A percentile compares a stretch with the other conserved stretches of the same genome.
Evolutionary conservation across 2,888 invertebrate genomes (phyloP).

Genomic region (Cerceris ruficornis): DNA sequence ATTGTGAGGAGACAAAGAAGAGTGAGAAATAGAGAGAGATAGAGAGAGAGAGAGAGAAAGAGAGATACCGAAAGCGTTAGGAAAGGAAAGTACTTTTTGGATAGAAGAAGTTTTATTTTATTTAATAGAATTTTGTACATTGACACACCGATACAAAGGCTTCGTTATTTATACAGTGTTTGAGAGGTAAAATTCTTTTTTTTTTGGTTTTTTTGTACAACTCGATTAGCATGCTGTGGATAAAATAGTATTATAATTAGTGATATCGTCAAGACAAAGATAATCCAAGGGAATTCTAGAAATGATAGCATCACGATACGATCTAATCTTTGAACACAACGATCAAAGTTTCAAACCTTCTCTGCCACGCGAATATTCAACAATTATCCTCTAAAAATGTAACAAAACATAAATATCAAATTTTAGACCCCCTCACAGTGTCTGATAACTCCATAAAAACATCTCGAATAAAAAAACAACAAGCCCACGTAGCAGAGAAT

Average conservation of each 20-base stretch:
- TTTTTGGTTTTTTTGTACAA: neutral
- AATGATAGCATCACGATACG: neutral
- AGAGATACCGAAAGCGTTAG: neutral
- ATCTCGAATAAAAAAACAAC: too few species aligned
- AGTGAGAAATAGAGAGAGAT: too few species aligned
- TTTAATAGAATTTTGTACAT: constrained; percentile 38
- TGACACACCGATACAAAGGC: constrained; percentile 32
- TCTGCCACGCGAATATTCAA: too few species aligned
- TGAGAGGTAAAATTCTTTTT: constrained; percentile 12
- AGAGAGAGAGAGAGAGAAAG: too few species aligned
- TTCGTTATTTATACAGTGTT: neutral
- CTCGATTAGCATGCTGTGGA: constrained; percentile 15
- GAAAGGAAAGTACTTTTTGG: constrained; percentile 42
- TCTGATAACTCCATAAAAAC: too few species aligned
- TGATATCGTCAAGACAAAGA: constrained; percentile 3
- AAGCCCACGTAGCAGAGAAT: too few species aligned
- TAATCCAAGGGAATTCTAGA: neutral
- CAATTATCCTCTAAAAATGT: too few species aligned
- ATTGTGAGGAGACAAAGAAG: too few species aligned
- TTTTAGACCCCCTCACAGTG: too few species aligned
- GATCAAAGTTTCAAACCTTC: too few species aligned
- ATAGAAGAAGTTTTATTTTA: constrained; percentile 47
- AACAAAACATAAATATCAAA: too few species aligned
- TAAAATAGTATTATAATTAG: constrained; percentile 1
- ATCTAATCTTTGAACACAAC: too few species aligned